Percentiles rank a stretch among this genome's conserved stretches.
phyloP scores from a whole-genome alignment of 2,113 vertebrate species.

The Pelecanoides urinatrix region DNA sequence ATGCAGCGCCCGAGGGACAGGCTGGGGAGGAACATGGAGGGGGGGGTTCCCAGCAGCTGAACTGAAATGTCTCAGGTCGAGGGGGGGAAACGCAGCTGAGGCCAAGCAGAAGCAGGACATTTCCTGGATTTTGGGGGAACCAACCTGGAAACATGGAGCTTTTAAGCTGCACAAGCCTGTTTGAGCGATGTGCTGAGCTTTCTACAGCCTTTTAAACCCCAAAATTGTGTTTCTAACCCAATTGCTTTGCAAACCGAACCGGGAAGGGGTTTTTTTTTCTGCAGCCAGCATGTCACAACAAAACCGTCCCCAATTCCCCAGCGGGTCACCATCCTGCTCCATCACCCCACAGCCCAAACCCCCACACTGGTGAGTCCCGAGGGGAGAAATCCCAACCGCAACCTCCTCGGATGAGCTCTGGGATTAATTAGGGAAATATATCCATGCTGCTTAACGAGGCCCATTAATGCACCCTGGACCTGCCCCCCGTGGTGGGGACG shows the following conservation, averaged over 20 bases:
- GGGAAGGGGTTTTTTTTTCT: not conserved
- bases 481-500: fast-evolving
- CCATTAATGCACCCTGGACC: fast-evolving
- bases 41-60: not conserved
- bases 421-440: not conserved
- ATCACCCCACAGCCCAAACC: not conserved
- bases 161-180: not conserved
- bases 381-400: not conserved
- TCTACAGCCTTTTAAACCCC: not conserved
- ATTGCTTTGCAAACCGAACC: fast-evolving
- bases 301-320: not conserved
- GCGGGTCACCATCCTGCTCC: not conserved
- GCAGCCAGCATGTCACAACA: not conserved
- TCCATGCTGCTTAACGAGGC: not conserved
- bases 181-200: fast-evolving
- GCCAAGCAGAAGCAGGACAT: not conserved
- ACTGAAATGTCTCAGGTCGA: not conserved
- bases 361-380: no score
- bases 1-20: fast-evolving
- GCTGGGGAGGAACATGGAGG: not conserved
- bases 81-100: not conserved
- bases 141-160: not conserved
- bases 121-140: not conserved
- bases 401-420: not conserved
- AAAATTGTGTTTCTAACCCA: not conserved